Conservation (phyloP, 2,113 vertebrate genomes). For the Cercocebus atys region DNA sequence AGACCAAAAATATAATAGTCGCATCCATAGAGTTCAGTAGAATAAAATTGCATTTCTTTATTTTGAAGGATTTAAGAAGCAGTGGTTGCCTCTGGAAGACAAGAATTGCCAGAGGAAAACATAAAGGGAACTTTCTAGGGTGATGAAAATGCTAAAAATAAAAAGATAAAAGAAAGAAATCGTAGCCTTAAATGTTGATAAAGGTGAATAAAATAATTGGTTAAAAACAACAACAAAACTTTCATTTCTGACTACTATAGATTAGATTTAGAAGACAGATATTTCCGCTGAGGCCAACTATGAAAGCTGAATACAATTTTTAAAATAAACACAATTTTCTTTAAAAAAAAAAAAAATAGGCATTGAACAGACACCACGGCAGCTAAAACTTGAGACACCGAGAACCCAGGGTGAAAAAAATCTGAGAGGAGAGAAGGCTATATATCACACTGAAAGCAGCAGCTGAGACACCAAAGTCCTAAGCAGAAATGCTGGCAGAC, state of each 20-base stretch:
- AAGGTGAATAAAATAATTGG: not conserved
- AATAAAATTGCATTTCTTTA: not conserved
- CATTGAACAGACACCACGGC: not conserved
- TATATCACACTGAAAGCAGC: not conserved
- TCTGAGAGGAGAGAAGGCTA: not conserved
- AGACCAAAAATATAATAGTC: not conserved
- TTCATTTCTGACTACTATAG: not conserved
- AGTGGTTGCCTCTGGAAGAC: not conserved
- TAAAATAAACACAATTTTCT: not conserved
- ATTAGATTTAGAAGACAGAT: not conserved
- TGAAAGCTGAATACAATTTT: not conserved
- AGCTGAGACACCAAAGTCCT: not conserved
- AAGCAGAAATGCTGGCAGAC: not conserved
- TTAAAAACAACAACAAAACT: not conserved
- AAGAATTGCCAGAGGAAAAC: not conserved
- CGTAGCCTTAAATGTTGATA: not conserved
- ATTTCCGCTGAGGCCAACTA: not conserved
- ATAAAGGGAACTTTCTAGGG: not conserved
- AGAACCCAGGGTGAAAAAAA: not conserved
- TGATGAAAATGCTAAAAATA: not conserved
- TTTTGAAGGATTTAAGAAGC: not conserved
- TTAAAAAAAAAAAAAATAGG: not conserved
- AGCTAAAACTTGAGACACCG: not conserved
- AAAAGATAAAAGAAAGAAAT: not conserved
- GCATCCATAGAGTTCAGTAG: not conserved